These are phyloP conservation scores for Hippocampus mohnikei DNA, from an alignment of 2,113 vertebrate genomes.

Conservation along the genomic window DNA sequence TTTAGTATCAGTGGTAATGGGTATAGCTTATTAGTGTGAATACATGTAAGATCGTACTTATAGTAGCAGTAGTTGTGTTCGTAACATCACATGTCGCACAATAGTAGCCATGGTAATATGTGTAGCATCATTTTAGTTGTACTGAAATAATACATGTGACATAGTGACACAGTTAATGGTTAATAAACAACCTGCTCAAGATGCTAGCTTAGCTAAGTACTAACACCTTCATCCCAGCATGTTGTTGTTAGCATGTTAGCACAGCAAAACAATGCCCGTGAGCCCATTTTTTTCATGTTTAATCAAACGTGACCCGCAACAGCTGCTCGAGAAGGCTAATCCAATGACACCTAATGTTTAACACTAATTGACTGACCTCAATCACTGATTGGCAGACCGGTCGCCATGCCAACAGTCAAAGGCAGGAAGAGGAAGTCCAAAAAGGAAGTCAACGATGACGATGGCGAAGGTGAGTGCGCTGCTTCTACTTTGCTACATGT, in stretches of 20 bases:
- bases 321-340: not conserved
- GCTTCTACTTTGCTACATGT: not conserved
- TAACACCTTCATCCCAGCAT: not conserved
- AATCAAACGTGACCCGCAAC: not conserved
- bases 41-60: not conserved
- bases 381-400: not conserved
- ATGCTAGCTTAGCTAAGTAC: not conserved
- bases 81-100: not conserved
- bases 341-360: not conserved
- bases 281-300: not conserved
- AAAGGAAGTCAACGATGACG: conserved; percentile 72
- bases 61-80: not conserved
- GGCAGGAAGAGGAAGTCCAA: conserved; percentile 85
- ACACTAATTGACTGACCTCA: conserved; percentile 1
- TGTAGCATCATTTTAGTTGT: not conserved
- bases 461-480: conserved; percentile 54
- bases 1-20: not conserved
- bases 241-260: not conserved
- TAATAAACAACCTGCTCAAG: not conserved
- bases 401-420: conserved; percentile 75
- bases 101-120: not conserved
- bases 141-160: not conserved
- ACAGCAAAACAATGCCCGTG: not conserved
- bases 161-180: not conserved
- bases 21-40: not conserved